Conservation (phyloP, 2,888 invertebrate genomes). For the Ophion obscuratus region DNA sequence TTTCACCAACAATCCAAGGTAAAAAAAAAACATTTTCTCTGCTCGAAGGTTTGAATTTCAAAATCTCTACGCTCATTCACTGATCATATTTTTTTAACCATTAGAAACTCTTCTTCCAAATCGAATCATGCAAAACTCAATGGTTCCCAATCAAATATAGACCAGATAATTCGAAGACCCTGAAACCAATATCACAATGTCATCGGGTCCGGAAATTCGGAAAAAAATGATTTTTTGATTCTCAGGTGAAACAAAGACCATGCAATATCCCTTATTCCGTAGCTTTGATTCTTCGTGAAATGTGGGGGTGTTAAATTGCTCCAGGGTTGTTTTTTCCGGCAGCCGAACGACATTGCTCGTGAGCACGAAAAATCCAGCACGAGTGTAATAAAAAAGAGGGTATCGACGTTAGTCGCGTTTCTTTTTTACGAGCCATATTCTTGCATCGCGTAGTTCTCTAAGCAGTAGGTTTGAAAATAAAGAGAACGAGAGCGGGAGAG, state of each 20-base stretch:
- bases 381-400: slow-evolving; percentile 8
- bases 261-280: background rate
- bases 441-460: slow-evolving; percentile 29
- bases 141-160: background rate
- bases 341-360: background rate
- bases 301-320: slow-evolving; percentile 18
- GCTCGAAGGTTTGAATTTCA: background rate
- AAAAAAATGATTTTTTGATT: background rate
- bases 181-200: background rate
- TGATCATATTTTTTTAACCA: background rate
- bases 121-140: background rate
- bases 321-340: background rate
- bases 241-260: background rate
- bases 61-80: background rate
- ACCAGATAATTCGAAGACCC: background rate
- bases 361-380: slow-evolving; percentile 20
- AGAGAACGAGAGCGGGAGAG: slow-evolving; percentile 40
- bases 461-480: slow-evolving; percentile 29
- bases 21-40: background rate
- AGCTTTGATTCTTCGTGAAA: slow-evolving; percentile 3
- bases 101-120: background rate
- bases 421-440: slow-evolving; percentile 34
- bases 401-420: slow-evolving; percentile 11
- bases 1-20: slow-evolving; percentile 25
- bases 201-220: too few species aligned